A percentile compares a stretch with the other conserved stretches of the same genome.
Evolutionary conservation across 1,140 invertebrate genomes (phyloP).

Genomic region (Cardiocondyla obscurior): DNA sequence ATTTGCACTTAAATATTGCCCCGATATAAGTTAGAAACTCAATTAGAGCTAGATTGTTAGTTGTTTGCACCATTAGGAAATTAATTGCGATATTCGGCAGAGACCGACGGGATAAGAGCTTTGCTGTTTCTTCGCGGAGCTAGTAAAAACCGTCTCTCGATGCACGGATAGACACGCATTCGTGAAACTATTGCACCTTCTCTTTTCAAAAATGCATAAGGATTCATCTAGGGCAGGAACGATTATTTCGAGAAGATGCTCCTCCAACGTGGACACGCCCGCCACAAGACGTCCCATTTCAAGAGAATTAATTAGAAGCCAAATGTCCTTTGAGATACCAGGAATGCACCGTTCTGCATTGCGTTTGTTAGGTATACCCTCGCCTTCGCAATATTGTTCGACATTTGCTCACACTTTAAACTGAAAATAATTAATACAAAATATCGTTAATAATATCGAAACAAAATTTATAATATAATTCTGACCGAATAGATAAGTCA

Average conservation of each 20-base stretch:
- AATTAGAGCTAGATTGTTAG: neutral
- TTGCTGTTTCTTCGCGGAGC: conserved; percentile 29
- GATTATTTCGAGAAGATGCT: conserved; percentile 63
- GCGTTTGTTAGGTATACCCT: conserved; percentile 74
- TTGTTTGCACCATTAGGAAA: conserved; percentile 26
- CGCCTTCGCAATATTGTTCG: neutral
- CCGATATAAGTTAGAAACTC: neutral
- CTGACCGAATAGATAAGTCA: neutral
- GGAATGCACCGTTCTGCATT: conserved; percentile 70
- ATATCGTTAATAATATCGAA: neutral
- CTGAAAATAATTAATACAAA: neutral
- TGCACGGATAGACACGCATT: conserved; percentile 50
- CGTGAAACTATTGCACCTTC: conserved; percentile 50
- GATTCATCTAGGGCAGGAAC: conserved; percentile 69
- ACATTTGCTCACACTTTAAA: neutral
- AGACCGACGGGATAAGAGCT: conserved; percentile 46
- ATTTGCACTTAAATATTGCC: conserved; percentile 3
- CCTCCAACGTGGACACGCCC: conserved; percentile 70
- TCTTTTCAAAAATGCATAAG: conserved; percentile 71
- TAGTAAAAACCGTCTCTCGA: conserved; percentile 42
- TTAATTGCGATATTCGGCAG: conserved; percentile 49
- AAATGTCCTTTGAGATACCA: conserved; percentile 74
- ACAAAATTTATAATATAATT: neutral
- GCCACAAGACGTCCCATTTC: conserved; percentile 64
- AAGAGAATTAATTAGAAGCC: conserved; percentile 68